Percentiles rank a stretch among this genome's conserved stretches.
phyloP scores from a whole-genome alignment of 35 echinoderm and acorn worm species.

The Patiria miniata region DNA sequence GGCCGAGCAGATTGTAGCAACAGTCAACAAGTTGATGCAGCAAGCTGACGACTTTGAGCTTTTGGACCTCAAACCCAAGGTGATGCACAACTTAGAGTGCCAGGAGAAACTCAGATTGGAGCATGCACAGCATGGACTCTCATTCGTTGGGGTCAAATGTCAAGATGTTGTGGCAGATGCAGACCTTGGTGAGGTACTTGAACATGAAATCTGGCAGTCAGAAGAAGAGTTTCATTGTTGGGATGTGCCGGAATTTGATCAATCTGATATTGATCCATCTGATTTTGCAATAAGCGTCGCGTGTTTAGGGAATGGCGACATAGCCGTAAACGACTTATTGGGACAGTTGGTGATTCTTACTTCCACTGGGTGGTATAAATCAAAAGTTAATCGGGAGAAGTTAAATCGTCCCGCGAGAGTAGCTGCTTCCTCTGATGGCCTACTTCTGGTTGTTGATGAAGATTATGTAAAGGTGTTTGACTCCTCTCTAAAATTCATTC shows the following conservation, averaged over 20 bases:
- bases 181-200: background rate
- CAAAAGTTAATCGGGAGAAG: background rate
- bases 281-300: background rate
- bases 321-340: background rate
- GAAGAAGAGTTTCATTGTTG: background rate
- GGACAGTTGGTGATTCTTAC: background rate
- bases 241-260: no score
- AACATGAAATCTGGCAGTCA: background rate
- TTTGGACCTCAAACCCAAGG: no score
- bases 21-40: background rate
- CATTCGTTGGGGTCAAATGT: no score
- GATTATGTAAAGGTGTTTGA: background rate
- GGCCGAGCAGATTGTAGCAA: background rate
- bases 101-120: background rate
- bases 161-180: background rate
- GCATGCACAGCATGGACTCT: no score
- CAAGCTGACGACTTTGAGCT: no score
- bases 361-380: background rate
- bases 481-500: background rate
- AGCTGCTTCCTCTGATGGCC: background rate
- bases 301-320: conserved; percentile 14
- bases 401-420: background rate
- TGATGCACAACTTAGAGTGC: background rate
- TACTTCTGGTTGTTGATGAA: background rate
- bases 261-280: no score